Evolutionary conservation across 1,140 invertebrate genomes (phyloP).

Genomic region (Reticulitermes speratus): DNA sequence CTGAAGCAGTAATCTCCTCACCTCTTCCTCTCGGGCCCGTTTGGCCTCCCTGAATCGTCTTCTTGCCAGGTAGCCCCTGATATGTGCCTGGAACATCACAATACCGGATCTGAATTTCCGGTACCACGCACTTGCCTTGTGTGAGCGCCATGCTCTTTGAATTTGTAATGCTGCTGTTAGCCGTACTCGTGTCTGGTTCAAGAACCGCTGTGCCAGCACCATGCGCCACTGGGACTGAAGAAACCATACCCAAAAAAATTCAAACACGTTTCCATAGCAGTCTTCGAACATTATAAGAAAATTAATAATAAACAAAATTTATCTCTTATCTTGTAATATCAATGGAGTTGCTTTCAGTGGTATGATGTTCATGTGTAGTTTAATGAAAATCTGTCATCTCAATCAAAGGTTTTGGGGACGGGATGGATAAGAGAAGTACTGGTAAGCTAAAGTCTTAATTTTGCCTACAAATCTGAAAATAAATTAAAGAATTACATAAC

Average conservation of each 20-base stretch:
- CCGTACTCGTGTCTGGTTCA: conserved; percentile 41
- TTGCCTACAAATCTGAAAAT: too few relatives aligned
- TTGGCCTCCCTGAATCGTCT: neutral
- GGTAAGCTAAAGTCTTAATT: too few relatives aligned
- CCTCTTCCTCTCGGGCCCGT: conserved; percentile 11
- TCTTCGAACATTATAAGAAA: too few relatives aligned
- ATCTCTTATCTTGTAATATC: too few relatives aligned
- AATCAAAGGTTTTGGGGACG: too few relatives aligned
- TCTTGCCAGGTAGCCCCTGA: conserved; percentile 61
- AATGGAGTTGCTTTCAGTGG: too few relatives aligned
- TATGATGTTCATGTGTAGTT: too few relatives aligned
- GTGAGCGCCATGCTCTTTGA: conserved; percentile 73
- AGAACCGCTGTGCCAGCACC: conserved; percentile 53
- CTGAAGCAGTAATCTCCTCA: neutral
- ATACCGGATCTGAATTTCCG: conserved; percentile 59
- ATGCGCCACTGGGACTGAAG: conserved; percentile 64
- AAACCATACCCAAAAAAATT: neutral
- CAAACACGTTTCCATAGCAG: too few relatives aligned
- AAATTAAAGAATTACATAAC: too few relatives aligned
- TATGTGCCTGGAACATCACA: conserved; percentile 70
- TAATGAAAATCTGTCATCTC: too few relatives aligned
- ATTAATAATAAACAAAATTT: too few relatives aligned
- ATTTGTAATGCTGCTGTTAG: conserved; percentile 67
- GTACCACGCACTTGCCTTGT: conserved; percentile 65
- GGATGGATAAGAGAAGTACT: too few relatives aligned